phyloP scores from a whole-genome alignment of 2,113 vertebrate species.

The Halichoerus grypus region DNA sequence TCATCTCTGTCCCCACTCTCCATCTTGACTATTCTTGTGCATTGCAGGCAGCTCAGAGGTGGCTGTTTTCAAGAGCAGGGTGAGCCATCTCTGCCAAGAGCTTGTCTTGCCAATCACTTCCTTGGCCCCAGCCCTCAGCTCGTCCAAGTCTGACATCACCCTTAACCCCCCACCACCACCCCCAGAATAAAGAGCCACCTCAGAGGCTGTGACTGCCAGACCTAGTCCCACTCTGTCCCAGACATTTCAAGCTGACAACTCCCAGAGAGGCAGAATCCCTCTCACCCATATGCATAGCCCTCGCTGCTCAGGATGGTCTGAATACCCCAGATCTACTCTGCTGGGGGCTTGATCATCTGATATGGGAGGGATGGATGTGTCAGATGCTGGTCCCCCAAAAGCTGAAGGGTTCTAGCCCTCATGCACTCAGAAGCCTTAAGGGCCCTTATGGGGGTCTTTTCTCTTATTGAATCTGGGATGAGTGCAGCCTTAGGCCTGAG shows the following conservation, averaged over 20 bases:
- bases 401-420: background rate
- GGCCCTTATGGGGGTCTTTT: background rate
- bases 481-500: background rate
- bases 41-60: slow-evolving; percentile 6
- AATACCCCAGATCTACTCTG: background rate
- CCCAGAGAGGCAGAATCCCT: background rate
- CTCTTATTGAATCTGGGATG: background rate
- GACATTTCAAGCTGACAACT: background rate
- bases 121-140: background rate
- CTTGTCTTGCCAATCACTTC: slow-evolving; percentile 11
- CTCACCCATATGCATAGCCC: background rate
- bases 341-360: background rate
- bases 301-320: background rate
- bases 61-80: background rate
- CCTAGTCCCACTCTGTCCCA: background rate
- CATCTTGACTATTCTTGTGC: background rate
- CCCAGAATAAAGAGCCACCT: slow-evolving; percentile 37
- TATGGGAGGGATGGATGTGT: background rate
- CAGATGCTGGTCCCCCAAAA: background rate
- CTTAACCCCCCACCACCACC: background rate
- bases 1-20: background rate
- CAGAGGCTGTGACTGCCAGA: background rate
- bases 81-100: slow-evolving; percentile 1
- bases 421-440: background rate
- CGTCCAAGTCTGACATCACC: slow-evolving; percentile 42